These are phyloP conservation scores for Stenolophus ochropezus DNA, from an alignment of 2,888 invertebrate species.

Conservation along the genomic window DNA sequence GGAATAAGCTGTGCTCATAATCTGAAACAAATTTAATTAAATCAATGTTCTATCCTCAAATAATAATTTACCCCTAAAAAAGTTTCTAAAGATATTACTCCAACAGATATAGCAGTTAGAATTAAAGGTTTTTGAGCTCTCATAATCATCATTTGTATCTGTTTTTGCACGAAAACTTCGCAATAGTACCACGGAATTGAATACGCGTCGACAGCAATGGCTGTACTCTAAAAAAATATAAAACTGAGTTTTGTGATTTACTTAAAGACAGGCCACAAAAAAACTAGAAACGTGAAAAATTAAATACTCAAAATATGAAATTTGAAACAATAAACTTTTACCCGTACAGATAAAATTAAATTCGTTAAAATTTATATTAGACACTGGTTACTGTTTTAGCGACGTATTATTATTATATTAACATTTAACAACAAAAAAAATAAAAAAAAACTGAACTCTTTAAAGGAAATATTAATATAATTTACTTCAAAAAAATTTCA, in stretches of 20 bases:
- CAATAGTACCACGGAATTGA: conserved; percentile 64
- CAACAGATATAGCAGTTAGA: conserved; percentile 65
- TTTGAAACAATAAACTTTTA: too few relatives aligned
- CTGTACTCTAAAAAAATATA: conserved; percentile 63
- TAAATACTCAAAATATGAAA: neutral
- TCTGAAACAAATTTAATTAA: conserved; percentile 55
- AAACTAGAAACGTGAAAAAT: too few relatives aligned
- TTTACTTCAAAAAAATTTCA: too few relatives aligned
- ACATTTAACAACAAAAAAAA: too few relatives aligned
- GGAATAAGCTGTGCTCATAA: conserved; percentile 60
- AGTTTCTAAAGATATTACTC: conserved; percentile 64
- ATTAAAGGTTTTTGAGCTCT: conserved; percentile 66
- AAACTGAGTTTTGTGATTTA: too few relatives aligned
- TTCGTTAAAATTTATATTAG: too few relatives aligned
- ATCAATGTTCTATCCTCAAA: neutral
- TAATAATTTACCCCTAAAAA: conserved; percentile 55
- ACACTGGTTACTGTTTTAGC: too few relatives aligned
- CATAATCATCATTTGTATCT: conserved; percentile 65
- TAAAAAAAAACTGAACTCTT: too few relatives aligned
- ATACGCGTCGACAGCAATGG: conserved; percentile 63
- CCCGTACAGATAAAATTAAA: too few relatives aligned
- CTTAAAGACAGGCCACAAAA: too few relatives aligned
- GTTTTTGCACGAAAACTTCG: conserved; percentile 62
- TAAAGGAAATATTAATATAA: too few relatives aligned
- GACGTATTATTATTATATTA: too few relatives aligned